These are phyloP conservation scores for Corvus moneduloides DNA, from an alignment of 2,113 vertebrate genomes.

Conservation along the genomic window DNA sequence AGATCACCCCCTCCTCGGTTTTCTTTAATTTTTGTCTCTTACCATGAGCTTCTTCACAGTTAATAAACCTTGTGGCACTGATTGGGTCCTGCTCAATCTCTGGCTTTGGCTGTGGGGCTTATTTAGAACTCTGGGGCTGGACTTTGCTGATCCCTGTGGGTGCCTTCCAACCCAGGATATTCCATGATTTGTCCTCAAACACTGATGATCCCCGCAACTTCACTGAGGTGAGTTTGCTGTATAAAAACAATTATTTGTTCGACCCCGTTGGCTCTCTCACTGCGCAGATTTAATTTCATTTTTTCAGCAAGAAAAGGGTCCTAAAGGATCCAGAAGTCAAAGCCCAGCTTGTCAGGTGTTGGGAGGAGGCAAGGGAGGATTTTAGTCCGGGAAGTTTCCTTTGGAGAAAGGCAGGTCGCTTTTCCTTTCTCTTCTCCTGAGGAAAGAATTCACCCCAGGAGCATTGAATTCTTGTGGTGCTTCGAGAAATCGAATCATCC, in stretches of 20 bases:
- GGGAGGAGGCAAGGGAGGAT: not conserved
- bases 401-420: not conserved
- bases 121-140: not conserved
- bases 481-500: not conserved
- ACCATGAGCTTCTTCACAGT: not conserved
- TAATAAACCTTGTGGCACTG: fast-evolving
- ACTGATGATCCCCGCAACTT: fast-evolving
- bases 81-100: not conserved
- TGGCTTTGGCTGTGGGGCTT: not conserved
- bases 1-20: fast-evolving
- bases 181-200: not conserved
- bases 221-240: fast-evolving
- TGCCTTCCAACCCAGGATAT: not conserved
- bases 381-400: not conserved
- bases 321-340: not conserved
- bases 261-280: fast-evolving
- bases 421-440: too few relatives aligned
- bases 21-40: not conserved
- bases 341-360: not conserved
- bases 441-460: not conserved
- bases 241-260: not conserved
- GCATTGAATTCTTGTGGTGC: fast-evolving
- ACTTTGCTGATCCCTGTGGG: not conserved
- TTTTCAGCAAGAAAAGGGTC: not conserved
- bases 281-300: not conserved